Percentiles rank a stretch among this genome's conserved stretches.
Conservation (phyloP, 2,888 invertebrate species). For the Gymnosoma rotundatum region DNA sequence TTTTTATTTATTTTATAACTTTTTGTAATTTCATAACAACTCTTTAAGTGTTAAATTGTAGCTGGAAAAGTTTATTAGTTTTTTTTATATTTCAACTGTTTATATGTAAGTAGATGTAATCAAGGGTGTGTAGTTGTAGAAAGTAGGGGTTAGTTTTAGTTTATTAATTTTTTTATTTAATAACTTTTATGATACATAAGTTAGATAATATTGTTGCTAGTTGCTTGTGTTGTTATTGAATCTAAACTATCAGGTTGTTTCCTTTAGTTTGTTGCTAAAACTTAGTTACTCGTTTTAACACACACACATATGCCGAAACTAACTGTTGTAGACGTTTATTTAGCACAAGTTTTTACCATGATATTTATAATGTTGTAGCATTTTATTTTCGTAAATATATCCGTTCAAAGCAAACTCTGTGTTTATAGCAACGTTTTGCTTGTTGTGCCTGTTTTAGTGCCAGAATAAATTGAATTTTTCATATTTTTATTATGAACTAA, state of each 20-base stretch:
- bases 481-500: slow-evolving; percentile 72
- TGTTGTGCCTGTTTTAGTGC: slow-evolving; percentile 14
- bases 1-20: slow-evolving; percentile 21
- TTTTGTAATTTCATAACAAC: slow-evolving; percentile 53
- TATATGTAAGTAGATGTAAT: neutral
- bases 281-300: slow-evolving; percentile 7
- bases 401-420: slow-evolving; percentile 39
- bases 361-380: slow-evolving; percentile 20
- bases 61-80: slow-evolving; percentile 20
- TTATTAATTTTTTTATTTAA: slow-evolving; percentile 46
- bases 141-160: slow-evolving; percentile 19
- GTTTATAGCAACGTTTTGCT: neutral
- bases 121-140: neutral
- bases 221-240: slow-evolving; percentile 56
- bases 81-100: neutral
- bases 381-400: neutral
- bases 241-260: slow-evolving; percentile 61
- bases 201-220: slow-evolving; percentile 42
- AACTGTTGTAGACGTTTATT: neutral
- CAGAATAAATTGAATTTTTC: slow-evolving; percentile 71
- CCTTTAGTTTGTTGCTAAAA: slow-evolving; percentile 54
- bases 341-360: slow-evolving; percentile 34
- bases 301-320: neutral
- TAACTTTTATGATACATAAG: slow-evolving; percentile 56
- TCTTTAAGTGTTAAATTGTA: slow-evolving; percentile 61